phyloP scores from a whole-genome alignment of 2,888 invertebrate species.

The Merodon equestris region DNA sequence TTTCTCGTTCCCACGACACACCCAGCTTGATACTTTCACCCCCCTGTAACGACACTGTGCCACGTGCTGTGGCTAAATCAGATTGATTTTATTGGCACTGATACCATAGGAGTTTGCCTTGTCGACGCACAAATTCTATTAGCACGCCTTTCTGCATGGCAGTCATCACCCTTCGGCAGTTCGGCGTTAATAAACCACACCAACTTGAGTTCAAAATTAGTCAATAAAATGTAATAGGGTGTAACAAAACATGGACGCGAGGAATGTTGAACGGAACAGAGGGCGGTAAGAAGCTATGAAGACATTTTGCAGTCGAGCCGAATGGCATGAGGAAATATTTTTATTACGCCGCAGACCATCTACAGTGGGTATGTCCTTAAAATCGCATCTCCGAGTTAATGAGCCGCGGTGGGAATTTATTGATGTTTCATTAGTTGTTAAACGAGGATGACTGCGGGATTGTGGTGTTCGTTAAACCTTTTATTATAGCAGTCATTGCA shows the following conservation, averaged over 20 bases:
- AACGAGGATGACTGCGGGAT: neutral
- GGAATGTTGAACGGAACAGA: too few relatives aligned
- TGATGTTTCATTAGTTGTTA: neutral
- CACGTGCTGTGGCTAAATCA: constrained; percentile 40
- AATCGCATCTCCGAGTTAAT: constrained; percentile 21
- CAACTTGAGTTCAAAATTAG: constrained; percentile 60
- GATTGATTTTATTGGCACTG: constrained; percentile 48
- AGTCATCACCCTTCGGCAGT: neutral
- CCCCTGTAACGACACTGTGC: constrained; percentile 14
- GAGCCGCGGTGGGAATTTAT: neutral
- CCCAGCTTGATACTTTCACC: too few relatives aligned
- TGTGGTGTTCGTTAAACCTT: too few relatives aligned
- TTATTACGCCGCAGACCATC: constrained; percentile 5
- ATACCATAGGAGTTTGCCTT: constrained; percentile 27
- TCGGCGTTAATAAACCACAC: constrained; percentile 41
- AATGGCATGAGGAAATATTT: constrained; percentile 25
- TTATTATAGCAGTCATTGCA: too few relatives aligned
- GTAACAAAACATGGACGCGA: constrained; percentile 46
- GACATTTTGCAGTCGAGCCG: constrained; percentile 5
- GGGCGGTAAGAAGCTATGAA: constrained; percentile 9
- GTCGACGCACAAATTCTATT: constrained; percentile 16
- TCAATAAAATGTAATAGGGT: constrained; percentile 64
- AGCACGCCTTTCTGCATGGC: constrained; percentile 2
- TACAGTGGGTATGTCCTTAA: constrained; percentile 23
- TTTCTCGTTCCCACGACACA: neutral